Percentiles rank a stretch among this genome's conserved stretches.
phyloP scores from a whole-genome alignment of 2,113 vertebrate species.

The Egretta garzetta region DNA sequence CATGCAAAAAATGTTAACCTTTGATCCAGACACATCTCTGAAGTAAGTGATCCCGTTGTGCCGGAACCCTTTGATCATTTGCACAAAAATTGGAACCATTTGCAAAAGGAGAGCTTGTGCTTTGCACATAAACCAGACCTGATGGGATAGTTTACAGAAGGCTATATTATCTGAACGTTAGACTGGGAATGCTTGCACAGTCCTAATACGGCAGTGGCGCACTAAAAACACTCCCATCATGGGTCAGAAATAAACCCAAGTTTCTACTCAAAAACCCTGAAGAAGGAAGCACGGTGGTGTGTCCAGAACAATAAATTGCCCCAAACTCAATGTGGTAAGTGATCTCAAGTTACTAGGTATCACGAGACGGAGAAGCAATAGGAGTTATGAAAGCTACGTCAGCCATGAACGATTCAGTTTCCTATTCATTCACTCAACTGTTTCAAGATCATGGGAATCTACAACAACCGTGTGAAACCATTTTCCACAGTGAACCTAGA shows the following conservation, averaged over 20 bases:
- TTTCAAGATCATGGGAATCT: constrained; percentile 46
- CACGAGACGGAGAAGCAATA: background rate
- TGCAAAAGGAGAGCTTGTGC: constrained; percentile 39
- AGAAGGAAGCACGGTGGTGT: background rate
- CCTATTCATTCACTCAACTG: background rate
- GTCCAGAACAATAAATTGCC: background rate
- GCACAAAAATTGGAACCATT: constrained; percentile 68
- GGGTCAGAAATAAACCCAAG: background rate
- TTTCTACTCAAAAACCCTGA: background rate
- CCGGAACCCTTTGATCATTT: constrained; percentile 60
- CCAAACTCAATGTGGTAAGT: background rate
- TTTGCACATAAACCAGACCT: constrained; percentile 53
- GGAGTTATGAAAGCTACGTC: background rate
- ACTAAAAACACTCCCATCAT: background rate
- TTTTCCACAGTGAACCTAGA: constrained; percentile 54
- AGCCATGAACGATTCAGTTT: constrained; percentile 27
- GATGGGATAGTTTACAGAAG: background rate
- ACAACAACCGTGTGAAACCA: constrained; percentile 48
- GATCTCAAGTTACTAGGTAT: background rate
- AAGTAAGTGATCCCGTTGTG: constrained; percentile 47
- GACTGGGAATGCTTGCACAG: background rate
- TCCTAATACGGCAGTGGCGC: fast-evolving
- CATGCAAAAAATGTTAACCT: constrained; percentile 63
- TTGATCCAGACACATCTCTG: constrained; percentile 60
- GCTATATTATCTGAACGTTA: background rate